These are phyloP conservation scores for Halcyon malimbica DNA, from an alignment of 2,113 vertebrate species.

Conservation along the genomic window DNA sequence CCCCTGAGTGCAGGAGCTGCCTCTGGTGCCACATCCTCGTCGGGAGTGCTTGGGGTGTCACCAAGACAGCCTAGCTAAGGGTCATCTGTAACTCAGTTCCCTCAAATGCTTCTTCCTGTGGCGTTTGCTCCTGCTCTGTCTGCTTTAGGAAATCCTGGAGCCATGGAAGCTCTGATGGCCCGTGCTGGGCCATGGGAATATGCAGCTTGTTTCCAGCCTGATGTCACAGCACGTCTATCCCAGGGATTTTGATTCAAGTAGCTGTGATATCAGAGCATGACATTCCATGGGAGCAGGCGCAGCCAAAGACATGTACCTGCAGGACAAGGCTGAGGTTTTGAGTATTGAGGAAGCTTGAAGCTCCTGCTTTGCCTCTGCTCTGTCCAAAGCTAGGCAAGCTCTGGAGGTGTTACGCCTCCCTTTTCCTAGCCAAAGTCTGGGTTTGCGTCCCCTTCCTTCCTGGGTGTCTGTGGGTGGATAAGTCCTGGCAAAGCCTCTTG, in stretches of 20 bases:
- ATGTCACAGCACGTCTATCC: not conserved
- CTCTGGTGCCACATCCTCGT: not conserved
- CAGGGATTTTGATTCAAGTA: constrained; percentile 6
- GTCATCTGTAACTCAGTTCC: rapidly evolving
- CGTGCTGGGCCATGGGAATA: not conserved
- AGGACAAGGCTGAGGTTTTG: rapidly evolving
- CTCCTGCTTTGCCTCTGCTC: not conserved
- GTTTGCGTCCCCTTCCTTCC: not conserved
- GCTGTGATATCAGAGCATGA: not conserved
- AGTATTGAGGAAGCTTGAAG: not conserved
- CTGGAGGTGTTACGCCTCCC: rapidly evolving
- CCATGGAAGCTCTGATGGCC: not conserved
- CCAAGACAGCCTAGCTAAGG: not conserved
- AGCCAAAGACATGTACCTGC: rapidly evolving
- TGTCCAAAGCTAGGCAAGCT: not conserved
- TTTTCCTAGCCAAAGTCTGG: not conserved
- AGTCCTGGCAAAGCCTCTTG: not conserved
- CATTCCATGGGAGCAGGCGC: not conserved
- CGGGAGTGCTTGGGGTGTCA: not conserved
- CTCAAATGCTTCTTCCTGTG: not conserved
- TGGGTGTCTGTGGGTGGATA: not conserved
- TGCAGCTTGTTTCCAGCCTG: not conserved
- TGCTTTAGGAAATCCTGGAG: not conserved
- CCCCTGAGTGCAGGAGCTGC: not conserved
- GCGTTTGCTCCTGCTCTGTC: not conserved